These are phyloP conservation scores for Molorchus minor DNA, from an alignment of 2,888 invertebrate genomes.

Conservation along the genomic window DNA sequence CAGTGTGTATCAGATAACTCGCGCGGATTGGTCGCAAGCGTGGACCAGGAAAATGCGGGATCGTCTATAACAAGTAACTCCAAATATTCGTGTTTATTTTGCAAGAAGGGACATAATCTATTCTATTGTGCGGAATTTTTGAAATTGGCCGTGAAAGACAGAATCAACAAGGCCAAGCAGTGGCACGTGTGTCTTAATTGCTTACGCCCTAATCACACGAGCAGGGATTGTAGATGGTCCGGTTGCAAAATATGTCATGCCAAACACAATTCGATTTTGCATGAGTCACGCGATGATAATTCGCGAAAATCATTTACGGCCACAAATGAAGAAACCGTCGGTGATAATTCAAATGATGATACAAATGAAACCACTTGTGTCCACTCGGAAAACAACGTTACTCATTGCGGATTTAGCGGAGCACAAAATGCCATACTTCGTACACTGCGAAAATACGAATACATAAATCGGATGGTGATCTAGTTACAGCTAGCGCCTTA, in stretches of 20 bases:
- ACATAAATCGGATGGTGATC: neutral
- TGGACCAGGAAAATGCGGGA: no score
- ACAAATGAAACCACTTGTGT: neutral
- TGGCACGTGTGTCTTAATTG: conserved; percentile 26
- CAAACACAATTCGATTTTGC: conserved; percentile 30
- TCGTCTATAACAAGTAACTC: neutral
- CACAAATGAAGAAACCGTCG: neutral
- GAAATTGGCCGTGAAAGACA: conserved; percentile 16
- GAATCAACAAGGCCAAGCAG: conserved; percentile 8
- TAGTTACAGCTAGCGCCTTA: conserved; percentile 17
- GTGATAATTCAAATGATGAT: neutral
- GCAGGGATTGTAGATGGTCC: conserved; percentile 25
- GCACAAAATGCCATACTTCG: conserved; percentile 13
- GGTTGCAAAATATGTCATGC: conserved; percentile 27
- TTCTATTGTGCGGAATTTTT: conserved; percentile 28
- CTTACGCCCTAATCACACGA: conserved; percentile 13
- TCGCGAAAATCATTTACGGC: no score
- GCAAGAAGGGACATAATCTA: conserved; percentile 28
- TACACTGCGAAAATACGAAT: neutral
- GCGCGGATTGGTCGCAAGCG: no score
- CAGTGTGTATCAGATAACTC: no score
- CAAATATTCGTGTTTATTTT: conserved; percentile 18
- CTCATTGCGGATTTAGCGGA: conserved; percentile 13
- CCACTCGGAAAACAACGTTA: neutral
- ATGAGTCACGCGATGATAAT: neutral